phyloP scores from a whole-genome alignment of 2,113 vertebrate genomes.

The Alaudala cheleensis region DNA sequence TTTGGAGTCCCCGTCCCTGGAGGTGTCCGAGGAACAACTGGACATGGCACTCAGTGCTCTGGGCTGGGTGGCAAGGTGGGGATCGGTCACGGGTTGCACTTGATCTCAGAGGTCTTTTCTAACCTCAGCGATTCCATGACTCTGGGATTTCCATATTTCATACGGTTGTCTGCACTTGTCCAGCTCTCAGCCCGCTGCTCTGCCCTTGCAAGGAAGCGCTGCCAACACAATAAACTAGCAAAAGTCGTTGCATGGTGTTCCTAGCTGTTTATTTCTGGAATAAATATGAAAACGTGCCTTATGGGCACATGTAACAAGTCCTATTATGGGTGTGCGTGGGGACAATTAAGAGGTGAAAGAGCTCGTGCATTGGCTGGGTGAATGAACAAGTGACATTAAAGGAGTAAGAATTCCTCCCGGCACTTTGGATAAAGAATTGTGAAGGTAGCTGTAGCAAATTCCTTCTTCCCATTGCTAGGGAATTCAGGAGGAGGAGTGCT shows the following conservation, averaged over 20 bases:
- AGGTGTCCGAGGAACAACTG: background rate
- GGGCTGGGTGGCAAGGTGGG: background rate
- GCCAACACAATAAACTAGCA: background rate
- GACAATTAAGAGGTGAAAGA: background rate
- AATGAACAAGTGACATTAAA: background rate
- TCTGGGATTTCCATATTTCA: background rate
- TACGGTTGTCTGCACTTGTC: background rate
- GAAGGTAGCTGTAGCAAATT: rapidly evolving
- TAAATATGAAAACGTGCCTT: background rate
- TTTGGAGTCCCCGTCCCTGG: background rate
- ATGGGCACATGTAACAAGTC: rapidly evolving
- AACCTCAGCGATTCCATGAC: background rate
- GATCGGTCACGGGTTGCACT: background rate
- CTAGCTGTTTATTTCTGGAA: background rate
- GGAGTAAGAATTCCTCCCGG: background rate
- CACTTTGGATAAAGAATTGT: background rate
- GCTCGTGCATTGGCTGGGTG: rapidly evolving
- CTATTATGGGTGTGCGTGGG: background rate
- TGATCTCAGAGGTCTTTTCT: background rate
- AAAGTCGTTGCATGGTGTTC: rapidly evolving
- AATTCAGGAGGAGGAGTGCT: background rate
- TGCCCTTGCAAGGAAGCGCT: background rate
- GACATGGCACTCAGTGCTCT: background rate
- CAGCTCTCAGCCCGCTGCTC: background rate
- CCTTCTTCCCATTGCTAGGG: background rate